A percentile compares a stretch with the other conserved stretches of the same genome.
These are phyloP conservation scores for Spatulosminthurus flaviceps DNA, from an alignment of 2,888 invertebrate genomes.

Conservation along the genomic window DNA sequence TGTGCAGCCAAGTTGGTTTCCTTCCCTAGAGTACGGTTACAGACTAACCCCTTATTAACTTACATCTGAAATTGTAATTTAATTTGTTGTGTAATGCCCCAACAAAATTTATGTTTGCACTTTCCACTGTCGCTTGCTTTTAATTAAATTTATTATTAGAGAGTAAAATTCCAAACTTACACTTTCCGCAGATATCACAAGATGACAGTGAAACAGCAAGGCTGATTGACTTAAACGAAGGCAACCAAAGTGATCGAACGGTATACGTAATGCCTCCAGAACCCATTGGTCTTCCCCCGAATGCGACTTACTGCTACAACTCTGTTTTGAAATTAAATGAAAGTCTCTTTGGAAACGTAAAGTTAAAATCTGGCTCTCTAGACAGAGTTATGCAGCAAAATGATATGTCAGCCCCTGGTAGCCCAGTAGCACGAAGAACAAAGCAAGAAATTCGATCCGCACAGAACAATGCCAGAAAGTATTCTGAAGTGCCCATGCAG, in stretches of 20 bases:
- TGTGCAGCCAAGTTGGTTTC: no score
- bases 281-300: conserved; percentile 68
- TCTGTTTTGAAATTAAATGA: conserved; percentile 62
- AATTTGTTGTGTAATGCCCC: no score
- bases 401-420: conserved; percentile 72
- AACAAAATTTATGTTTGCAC: no score
- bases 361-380: conserved; percentile 56
- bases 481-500: conserved; percentile 78
- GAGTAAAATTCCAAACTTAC: neutral
- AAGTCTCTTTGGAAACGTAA: conserved; percentile 56
- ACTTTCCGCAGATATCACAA: conserved; percentile 55
- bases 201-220: conserved; percentile 71
- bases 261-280: conserved; percentile 96
- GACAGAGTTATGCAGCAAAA: conserved; percentile 55
- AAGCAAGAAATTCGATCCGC: conserved; percentile 95
- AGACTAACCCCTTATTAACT: no score
- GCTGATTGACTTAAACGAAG: conserved; percentile 82
- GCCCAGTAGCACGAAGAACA: conserved; percentile 91
- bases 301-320: conserved; percentile 65
- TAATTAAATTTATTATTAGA: no score
- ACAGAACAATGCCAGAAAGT: conserved; percentile 78
- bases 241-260: conserved; percentile 83
- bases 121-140: no score
- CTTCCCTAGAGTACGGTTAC: no score
- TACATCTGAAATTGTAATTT: no score